Evolutionary conservation across 2,888 invertebrate species (phyloP).

Genomic region (Sminthurinus aureus): DNA sequence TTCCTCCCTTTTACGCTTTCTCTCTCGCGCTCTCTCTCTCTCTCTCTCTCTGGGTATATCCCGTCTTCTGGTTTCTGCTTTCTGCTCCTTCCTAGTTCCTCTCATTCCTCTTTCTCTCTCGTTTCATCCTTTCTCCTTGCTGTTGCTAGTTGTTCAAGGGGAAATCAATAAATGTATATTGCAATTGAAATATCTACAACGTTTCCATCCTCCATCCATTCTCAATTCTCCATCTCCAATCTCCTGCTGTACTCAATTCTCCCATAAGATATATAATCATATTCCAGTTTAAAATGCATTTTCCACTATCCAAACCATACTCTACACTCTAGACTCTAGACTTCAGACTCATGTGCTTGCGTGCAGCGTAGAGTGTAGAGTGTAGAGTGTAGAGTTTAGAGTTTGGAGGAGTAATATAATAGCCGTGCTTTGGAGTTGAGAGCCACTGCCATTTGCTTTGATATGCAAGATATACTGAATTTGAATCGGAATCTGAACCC

Average conservation of each 20-base stretch:
- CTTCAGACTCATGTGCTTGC: too few species aligned
- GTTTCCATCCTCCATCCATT: not conserved
- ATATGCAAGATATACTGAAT: too few species aligned
- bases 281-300: not conserved
- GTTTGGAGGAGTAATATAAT: not conserved
- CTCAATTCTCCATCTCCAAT: constrained; percentile 14
- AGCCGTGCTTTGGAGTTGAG: not conserved
- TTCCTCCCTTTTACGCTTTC: constrained; percentile 9
- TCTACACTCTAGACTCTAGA: too few species aligned
- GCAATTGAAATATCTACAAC: constrained; percentile 23
- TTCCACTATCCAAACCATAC: too few species aligned
- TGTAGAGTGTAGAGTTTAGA: not conserved
- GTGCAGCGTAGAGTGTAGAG: not conserved
- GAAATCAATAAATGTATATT: constrained; percentile 19
- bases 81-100: too few species aligned
- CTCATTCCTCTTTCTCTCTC: too few species aligned
- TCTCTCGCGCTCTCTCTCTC: not conserved
- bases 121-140: too few species aligned
- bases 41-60: constrained; percentile 16
- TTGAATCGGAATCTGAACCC: too few species aligned
- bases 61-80: too few species aligned
- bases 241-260: not conserved
- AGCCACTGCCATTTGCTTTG: too few species aligned
- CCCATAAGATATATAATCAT: constrained; percentile 4
- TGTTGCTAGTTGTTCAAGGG: not conserved